These are phyloP conservation scores for Solea senegalensis DNA, from an alignment of 2,113 vertebrate species.

Conservation along the genomic window DNA sequence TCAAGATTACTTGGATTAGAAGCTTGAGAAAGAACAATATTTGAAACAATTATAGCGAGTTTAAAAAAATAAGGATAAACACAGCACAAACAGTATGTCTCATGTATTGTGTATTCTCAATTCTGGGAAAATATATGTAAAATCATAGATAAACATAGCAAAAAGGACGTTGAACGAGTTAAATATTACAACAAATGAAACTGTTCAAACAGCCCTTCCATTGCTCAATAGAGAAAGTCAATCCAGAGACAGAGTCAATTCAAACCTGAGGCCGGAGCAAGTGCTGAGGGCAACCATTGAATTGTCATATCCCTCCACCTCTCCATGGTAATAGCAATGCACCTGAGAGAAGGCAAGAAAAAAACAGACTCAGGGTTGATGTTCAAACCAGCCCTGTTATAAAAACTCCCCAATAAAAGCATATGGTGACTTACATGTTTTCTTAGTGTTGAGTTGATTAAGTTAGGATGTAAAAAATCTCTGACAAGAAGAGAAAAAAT, in stretches of 20 bases:
- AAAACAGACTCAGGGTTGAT: neutral
- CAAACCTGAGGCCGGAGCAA: conserved; percentile 80
- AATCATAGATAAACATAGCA: too few relatives aligned
- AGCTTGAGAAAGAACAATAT: too few relatives aligned
- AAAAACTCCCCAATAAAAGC: neutral
- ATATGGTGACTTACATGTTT: conserved; percentile 54
- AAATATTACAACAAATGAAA: too few relatives aligned
- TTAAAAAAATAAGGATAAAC: too few relatives aligned
- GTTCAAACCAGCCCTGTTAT: neutral
- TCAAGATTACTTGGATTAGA: too few relatives aligned
- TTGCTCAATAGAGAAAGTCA: too few relatives aligned
- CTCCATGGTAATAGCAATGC: conserved; percentile 79
- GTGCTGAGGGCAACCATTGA: conserved; percentile 80
- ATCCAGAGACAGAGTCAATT: neutral
- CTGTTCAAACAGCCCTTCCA: too few relatives aligned
- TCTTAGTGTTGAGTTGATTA: conserved; percentile 44
- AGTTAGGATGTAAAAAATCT: conserved; percentile 77
- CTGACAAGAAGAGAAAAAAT: conserved; percentile 44
- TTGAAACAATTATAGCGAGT: too few relatives aligned
- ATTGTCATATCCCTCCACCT: conserved; percentile 75
- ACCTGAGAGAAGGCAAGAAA: conserved; percentile 41
- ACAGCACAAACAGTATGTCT: too few relatives aligned
- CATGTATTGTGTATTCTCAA: too few relatives aligned
- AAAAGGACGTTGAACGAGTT: too few relatives aligned
- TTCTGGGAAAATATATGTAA: too few relatives aligned